phyloP scores from a whole-genome alignment of 1,140 invertebrate species.

The Bombus polaris region DNA sequence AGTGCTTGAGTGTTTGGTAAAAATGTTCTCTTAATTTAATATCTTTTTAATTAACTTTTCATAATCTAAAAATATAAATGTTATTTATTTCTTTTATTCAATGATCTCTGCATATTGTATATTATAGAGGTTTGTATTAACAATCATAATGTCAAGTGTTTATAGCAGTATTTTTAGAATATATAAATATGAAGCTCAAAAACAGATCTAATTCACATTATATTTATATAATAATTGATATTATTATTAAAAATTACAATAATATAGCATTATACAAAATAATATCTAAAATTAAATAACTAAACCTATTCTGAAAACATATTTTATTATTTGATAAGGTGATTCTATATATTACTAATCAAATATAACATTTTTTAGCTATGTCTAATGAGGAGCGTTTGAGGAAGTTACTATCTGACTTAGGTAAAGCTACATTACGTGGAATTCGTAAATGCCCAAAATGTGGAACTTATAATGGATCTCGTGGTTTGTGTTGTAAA shows the following conservation, averaged over 20 bases:
- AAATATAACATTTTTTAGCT: constrained; percentile 43
- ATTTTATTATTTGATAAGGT: neutral
- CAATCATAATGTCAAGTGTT: neutral
- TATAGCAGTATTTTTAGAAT: neutral
- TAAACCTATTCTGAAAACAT: neutral
- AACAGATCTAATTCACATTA: neutral
- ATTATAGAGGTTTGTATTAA: neutral
- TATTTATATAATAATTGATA: neutral
- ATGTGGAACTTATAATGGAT: constrained; percentile 91
- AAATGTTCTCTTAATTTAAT: neutral
- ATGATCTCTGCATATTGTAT: neutral
- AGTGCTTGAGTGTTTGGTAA: neutral
- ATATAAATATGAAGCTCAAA: neutral
- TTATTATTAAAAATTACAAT: neutral
- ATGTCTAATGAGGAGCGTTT: constrained; percentile 79
- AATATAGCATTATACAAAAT: neutral
- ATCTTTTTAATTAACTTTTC: neutral
- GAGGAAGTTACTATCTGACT: constrained; percentile 83
- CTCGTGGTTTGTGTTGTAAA: constrained; percentile 89
- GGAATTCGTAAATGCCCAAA: constrained; percentile 91
- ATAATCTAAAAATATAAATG: neutral
- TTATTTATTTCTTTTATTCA: neutral
- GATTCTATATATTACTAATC: neutral
- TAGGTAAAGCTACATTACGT: constrained; percentile 87
- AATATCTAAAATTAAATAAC: neutral